Percentiles rank a stretch among this genome's conserved stretches.
phyloP scores from a whole-genome alignment of 2,888 invertebrate genomes.

The Limnephilus auricula region DNA sequence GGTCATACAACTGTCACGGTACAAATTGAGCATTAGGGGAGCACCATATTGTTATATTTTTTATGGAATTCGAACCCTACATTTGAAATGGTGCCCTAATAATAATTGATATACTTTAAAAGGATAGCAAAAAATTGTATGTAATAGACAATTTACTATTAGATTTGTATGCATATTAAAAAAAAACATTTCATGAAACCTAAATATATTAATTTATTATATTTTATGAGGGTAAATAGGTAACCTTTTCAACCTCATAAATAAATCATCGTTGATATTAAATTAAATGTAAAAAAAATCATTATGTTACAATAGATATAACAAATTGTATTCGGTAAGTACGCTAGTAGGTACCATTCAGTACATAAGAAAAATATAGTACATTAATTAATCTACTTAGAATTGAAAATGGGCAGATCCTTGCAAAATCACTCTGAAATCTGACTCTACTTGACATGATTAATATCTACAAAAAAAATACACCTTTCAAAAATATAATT shows the following conservation, averaged over 20 bases:
- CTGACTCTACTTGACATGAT: no score
- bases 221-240: neutral
- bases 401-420: no score
- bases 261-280: neutral
- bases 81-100: neutral
- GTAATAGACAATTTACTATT: neutral
- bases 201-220: neutral
- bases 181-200: neutral
- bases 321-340: neutral
- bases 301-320: neutral
- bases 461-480: no score
- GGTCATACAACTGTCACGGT: conserved; percentile 30
- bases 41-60: neutral
- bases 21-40: conserved; percentile 5
- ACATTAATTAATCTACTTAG: no score
- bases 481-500: no score
- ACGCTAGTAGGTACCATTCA: no score
- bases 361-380: no score
- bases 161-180: neutral
- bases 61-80: neutral
- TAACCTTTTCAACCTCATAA: neutral
- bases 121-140: neutral
- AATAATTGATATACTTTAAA: neutral
- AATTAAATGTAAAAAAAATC: neutral
- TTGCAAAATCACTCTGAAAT: no score